Evolutionary conservation across 1,140 invertebrate genomes (phyloP), one percentile per base, ranked within the genome.

Genomic region (Augochlora pura): DNA sequence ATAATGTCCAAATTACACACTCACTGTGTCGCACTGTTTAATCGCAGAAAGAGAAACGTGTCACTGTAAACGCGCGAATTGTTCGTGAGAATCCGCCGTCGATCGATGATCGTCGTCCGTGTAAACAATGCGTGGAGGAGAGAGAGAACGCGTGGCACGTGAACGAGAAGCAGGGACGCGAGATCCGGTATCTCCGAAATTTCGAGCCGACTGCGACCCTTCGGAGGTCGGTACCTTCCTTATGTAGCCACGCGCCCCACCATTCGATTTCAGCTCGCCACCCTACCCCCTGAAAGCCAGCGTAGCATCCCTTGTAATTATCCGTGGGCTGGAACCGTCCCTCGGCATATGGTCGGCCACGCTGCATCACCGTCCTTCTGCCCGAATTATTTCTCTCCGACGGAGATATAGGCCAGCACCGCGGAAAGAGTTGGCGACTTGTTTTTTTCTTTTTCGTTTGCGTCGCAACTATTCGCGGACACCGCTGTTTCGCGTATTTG

Each of bases 241-340:
- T 92, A 91, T 92, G 90, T 91, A 92, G 87, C 78, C 83, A 77
- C 81, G 85, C 84, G 74, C 86, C 88, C 90, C 87, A 87, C 90
- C 80, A 80, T 70, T 54, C 64, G 39, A 82, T 80, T 87, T 87
- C 65, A 27, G 76, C 62, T 52, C 52, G 57, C 69, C 81, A n/a
- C 81, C 75, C 83, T 83, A 82, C 89, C 85, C 82, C 71, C 71
- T 42, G 23, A 72, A 77, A 57, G 49, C 62, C 62, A 27, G 57
- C 73, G 78, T 70, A 92, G 86, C 91, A 92, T 91, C 91, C 91
- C 92, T 93, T 89, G 89, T 91, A 91, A 92, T 93, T 92, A 90
- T 91, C 89, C 86, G 80, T 88, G 85, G 85, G 86, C 86, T 85
- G 76, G 82, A 83, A 42, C 67, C 46, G 65, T 83, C 86, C 87